Base-by-base conservation (phyloP, 2,888 invertebrate species). In the Herminia tarsipennalis region DNA sequence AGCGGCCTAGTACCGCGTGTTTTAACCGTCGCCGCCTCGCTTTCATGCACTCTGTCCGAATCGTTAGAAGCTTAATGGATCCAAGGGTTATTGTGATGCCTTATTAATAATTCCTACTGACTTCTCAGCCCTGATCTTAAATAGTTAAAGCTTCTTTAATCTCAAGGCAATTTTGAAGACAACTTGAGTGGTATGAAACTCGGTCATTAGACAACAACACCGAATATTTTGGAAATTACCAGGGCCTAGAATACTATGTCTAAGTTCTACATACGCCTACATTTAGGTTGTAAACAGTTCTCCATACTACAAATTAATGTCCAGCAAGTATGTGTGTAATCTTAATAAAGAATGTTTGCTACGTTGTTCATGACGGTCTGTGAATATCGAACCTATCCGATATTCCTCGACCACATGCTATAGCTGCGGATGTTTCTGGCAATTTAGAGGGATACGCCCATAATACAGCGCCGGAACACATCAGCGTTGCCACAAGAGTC, bases 21-120 rank as follows among this genome's bases (percentile, higher is more conserved):
- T 66, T 56, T 64, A 67, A 51, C 65, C 52, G 36, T 32, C 28
- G 34, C 21, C 28, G 36, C 32, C 37, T 36, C 28, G 52, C 52
- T 48, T 52, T 62, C 50, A 46, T 56, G 30, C 50, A 40, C 39
- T 47, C 39, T 49, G 46, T 51, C 40, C 45, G 32, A 63, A 28
- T 58, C 40, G 52, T 66, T 66, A 55, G 42, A 33, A 37, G 43
- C 33, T 55, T 66, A 63, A 63, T 63, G 64, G 41, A 43, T 50
- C 28, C 18, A 38, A n/a, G 35, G 36, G 20, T 18, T 24, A 12
- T 18, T 43, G 45, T 45, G 45, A 46, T 41, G 21, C 41, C 32
- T 57, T 57, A 43, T 41, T 57, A 45, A 61, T 61, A 57, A 54
- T 38, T 44, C 32, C 13, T 27, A 25, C 38, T 49, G 3, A 39